Evolutionary conservation across 2,888 invertebrate genomes (phyloP).

Genomic region (Ophraella communa): DNA sequence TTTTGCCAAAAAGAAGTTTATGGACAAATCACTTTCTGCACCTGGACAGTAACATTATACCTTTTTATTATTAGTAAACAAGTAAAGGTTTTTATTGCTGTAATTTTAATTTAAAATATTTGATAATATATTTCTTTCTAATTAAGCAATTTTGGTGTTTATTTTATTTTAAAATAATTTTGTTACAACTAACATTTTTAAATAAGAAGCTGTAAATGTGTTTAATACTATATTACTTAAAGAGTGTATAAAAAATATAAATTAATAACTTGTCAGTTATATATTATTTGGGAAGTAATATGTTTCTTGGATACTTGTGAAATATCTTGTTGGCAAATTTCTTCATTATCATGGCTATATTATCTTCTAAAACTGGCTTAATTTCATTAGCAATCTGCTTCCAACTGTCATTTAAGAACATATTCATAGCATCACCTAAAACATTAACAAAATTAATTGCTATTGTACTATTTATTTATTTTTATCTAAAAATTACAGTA

Average conservation of each 20-base stretch:
- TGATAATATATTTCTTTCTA: too few species aligned
- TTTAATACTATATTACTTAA: too few species aligned
- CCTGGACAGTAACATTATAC: conserved; percentile 76
- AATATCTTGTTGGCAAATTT: conserved; percentile 68
- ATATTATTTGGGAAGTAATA: conserved; percentile 60
- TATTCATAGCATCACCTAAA: conserved; percentile 74
- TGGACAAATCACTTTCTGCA: conserved; percentile 95
- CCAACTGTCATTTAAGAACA: conserved; percentile 82
- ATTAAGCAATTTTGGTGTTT: too few species aligned
- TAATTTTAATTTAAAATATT: too few species aligned
- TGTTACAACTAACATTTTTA: too few species aligned
- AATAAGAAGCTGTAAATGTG: too few species aligned
- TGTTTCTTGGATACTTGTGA: conserved; percentile 65
- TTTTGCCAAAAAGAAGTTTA: conserved; percentile 98
- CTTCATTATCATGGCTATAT: conserved; percentile 65
- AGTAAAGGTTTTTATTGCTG: too few species aligned
- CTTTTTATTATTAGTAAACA: too few species aligned
- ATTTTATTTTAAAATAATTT: too few species aligned
- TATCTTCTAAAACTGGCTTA: conserved; percentile 72
- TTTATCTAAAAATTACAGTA: too few species aligned
- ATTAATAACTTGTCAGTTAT: neutral
- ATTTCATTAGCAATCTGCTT: conserved; percentile 72
- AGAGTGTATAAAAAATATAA: neutral
- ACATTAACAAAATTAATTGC: conserved; percentile 28
- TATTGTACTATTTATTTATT: too few species aligned